phyloP scores from a whole-genome alignment of 2,888 invertebrate species.

The Stomorhina lunata region DNA sequence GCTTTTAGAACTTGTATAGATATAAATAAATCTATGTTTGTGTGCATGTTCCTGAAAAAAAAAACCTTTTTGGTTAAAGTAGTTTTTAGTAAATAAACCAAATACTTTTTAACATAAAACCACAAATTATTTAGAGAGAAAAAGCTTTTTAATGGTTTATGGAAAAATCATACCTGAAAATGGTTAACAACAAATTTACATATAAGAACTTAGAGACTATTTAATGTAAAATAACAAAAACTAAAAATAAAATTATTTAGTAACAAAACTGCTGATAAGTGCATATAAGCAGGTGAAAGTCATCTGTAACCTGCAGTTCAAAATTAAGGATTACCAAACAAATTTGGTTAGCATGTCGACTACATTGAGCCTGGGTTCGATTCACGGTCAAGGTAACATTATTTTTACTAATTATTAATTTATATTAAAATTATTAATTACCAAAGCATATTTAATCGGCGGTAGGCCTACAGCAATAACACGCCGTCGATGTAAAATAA shows the following conservation, averaged over 20 bases:
- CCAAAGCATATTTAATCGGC: too few relatives aligned
- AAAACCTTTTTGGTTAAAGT: background rate
- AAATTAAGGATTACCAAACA: too few relatives aligned
- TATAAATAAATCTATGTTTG: background rate
- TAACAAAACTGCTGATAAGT: background rate
- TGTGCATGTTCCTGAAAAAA: background rate
- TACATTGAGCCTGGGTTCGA: too few relatives aligned
- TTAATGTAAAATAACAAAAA: background rate
- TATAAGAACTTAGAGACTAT: background rate
- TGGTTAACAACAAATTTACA: background rate
- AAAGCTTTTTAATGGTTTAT: conserved; percentile 37
- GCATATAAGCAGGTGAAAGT: background rate
- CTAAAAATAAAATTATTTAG: background rate
- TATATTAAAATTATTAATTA: too few relatives aligned
- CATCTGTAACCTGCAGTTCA: too few relatives aligned
- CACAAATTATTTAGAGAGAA: conserved; percentile 36
- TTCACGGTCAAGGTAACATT: too few relatives aligned
- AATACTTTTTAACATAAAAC: conserved; percentile 38
- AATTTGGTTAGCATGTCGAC: too few relatives aligned
- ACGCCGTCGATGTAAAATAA: too few relatives aligned
- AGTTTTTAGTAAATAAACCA: conserved; percentile 2
- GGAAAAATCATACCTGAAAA: background rate
- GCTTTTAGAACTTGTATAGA: background rate
- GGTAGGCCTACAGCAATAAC: too few relatives aligned
- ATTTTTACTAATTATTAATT: too few relatives aligned